phyloP scores from a whole-genome alignment of 2,113 vertebrate genomes.

The Gavialis gangeticus region DNA sequence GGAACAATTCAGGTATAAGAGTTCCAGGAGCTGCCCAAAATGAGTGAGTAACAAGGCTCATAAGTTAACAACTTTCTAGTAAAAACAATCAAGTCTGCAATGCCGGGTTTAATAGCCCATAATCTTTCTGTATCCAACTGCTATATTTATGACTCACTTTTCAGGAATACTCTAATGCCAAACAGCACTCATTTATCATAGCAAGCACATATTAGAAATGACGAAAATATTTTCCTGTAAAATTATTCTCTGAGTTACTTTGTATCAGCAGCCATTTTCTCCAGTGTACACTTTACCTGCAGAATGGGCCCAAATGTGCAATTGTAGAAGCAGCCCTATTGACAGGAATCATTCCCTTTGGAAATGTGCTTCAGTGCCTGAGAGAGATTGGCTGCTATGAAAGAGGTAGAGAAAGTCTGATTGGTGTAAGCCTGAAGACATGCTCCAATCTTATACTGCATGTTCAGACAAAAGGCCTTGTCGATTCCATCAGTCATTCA shows the following conservation, averaged over 20 bases:
- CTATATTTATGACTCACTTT: slow-evolving; percentile 18
- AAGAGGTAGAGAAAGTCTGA: not conserved
- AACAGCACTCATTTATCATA: slow-evolving; percentile 12
- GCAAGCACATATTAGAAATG: not conserved
- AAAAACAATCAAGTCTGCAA: slow-evolving; percentile 29
- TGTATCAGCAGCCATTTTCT: not conserved
- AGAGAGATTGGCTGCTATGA: not conserved
- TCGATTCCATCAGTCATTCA: not conserved
- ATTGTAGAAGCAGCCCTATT: not conserved
- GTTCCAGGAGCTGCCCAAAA: no score
- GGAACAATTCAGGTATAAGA: no score
- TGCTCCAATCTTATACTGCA: not conserved
- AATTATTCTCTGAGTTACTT: not conserved
- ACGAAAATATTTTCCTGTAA: slow-evolving; percentile 3
- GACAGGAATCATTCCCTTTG: not conserved
- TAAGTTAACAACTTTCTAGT: slow-evolving; percentile 49
- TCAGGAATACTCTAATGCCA: not conserved
- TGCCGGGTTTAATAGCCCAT: slow-evolving; percentile 15
- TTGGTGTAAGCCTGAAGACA: not conserved
- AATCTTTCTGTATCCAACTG: not conserved
- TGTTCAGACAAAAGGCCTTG: not conserved
- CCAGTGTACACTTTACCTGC: not conserved
- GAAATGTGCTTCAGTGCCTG: not conserved
- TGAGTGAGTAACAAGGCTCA: no score
- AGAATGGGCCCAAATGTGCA: not conserved